These are phyloP conservation scores for Lanius ludovicianus DNA, from an alignment of 2,113 vertebrate genomes.

Conservation along the genomic window DNA sequence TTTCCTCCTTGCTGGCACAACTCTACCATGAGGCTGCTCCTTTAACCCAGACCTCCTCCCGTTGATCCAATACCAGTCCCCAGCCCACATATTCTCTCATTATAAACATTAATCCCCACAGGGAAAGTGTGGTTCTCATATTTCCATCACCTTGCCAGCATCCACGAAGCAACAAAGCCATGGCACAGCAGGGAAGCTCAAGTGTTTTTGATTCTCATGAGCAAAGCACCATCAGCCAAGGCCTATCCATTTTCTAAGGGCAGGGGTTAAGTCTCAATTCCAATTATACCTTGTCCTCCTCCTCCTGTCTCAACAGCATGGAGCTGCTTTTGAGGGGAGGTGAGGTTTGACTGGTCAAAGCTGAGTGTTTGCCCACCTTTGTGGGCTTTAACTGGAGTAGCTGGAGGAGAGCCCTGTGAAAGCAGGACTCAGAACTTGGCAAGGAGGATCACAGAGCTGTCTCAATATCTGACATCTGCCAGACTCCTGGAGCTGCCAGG, in stretches of 20 bases:
- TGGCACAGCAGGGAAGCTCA: background rate
- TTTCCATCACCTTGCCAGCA: background rate
- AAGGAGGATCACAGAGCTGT: background rate
- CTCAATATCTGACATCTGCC: background rate
- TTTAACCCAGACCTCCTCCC: background rate
- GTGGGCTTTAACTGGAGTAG: fast-evolving
- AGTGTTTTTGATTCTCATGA: background rate
- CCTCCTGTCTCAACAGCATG: background rate
- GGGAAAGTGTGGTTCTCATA: fast-evolving
- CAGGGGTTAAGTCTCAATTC: background rate
- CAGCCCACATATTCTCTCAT: background rate
- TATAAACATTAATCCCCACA: background rate
- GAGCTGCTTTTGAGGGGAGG: background rate
- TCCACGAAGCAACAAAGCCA: background rate
- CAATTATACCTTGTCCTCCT: background rate
- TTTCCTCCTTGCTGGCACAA: background rate
- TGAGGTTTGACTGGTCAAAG: background rate
- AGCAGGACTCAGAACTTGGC: background rate
- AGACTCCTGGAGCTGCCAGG: background rate
- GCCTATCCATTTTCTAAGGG: background rate
- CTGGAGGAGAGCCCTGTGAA: background rate
- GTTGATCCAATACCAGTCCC: fast-evolving
- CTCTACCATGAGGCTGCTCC: background rate
- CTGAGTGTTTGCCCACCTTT: too few species aligned
- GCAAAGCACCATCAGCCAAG: background rate